Percentiles rank a stretch among this genome's conserved stretches.
Conservation (phyloP, 2,888 invertebrate genomes). For the Blastobasis lacticolella region DNA sequence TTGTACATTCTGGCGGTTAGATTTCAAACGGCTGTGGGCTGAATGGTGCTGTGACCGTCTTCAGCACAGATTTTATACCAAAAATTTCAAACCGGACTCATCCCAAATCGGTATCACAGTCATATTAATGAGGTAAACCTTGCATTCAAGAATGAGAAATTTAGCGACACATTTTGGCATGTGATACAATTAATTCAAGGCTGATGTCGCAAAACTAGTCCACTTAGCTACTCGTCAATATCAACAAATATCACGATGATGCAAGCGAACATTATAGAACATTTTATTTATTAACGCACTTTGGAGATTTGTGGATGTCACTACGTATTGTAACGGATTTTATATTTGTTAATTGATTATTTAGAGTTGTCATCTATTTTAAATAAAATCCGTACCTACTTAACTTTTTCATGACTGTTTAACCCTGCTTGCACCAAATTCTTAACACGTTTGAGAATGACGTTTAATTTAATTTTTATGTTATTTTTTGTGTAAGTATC, state of each 20-base stretch:
- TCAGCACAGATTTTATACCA: constrained; percentile 19
- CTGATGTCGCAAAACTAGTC: constrained; percentile 13
- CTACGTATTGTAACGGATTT: too few relatives aligned
- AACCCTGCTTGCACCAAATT: too few relatives aligned
- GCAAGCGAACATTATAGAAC: neutral
- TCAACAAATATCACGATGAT: constrained; percentile 1
- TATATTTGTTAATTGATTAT: too few relatives aligned
- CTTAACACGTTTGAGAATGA: too few relatives aligned
- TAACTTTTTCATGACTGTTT: too few relatives aligned
- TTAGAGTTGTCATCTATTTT: too few relatives aligned
- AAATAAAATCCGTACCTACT: too few relatives aligned
- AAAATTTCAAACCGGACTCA: constrained; percentile 18
- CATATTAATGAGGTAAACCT: constrained; percentile 10
- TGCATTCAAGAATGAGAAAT: constrained; percentile 7
- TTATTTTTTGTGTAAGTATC: too few relatives aligned
- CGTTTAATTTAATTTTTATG: too few relatives aligned
- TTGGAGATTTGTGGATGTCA: too few relatives aligned
- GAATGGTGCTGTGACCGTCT: constrained; percentile 19
- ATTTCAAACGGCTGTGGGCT: constrained; percentile 17
- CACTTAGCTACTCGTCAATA: constrained; percentile 5
- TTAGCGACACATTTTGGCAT: constrained; percentile 10
- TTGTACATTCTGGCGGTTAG: constrained; percentile 21
- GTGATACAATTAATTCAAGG: constrained; percentile 21
- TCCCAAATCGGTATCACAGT: constrained; percentile 11
- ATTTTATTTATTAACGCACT: too few relatives aligned